These are phyloP conservation scores for Drosophila pseudoobscura DNA, from an alignment of 1,140 invertebrate species.

Conservation along the genomic window DNA sequence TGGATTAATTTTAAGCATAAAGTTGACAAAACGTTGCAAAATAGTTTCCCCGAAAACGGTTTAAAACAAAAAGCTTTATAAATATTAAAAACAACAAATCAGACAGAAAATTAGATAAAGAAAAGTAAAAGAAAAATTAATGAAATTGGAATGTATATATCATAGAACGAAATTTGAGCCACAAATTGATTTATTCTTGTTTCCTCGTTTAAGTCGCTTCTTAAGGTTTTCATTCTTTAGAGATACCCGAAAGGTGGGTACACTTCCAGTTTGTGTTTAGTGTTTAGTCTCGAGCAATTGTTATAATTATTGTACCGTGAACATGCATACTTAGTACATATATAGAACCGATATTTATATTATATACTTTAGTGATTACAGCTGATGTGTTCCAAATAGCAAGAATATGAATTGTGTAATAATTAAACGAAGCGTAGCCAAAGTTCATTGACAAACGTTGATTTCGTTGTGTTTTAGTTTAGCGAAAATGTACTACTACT, in stretches of 20 bases:
- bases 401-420: slow-evolving; percentile 58
- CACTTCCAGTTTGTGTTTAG: slow-evolving; percentile 51
- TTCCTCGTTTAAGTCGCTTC: slow-evolving; percentile 34
- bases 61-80: slow-evolving; percentile 71
- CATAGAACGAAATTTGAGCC: slow-evolving; percentile 24
- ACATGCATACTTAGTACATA: slow-evolving; percentile 8
- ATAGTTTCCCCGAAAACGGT: slow-evolving; percentile 36
- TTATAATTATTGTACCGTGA: slow-evolving; percentile 35
- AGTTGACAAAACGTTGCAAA: slow-evolving; percentile 35
- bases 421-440: slow-evolving; percentile 62
- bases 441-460: slow-evolving; percentile 46
- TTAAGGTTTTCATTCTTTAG: slow-evolving; percentile 13
- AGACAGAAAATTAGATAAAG: slow-evolving; percentile 3
- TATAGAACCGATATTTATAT: slow-evolving; percentile 7
- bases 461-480: slow-evolving; percentile 58
- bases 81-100: slow-evolving; percentile 26
- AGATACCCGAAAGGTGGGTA: too few species aligned
- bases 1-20: slow-evolving; percentile 46
- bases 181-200: slow-evolving; percentile 21
- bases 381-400: slow-evolving; percentile 71
- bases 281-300: slow-evolving; percentile 25
- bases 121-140: slow-evolving; percentile 25
- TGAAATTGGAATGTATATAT: slow-evolving; percentile 25
- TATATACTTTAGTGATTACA: slow-evolving; percentile 45
- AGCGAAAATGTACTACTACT: slow-evolving; percentile 50